Evolutionary conservation across 1,140 invertebrate species (phyloP), one percentile per base, ranked within the genome.

Genomic region (Panagrolaimus sp.): DNA sequence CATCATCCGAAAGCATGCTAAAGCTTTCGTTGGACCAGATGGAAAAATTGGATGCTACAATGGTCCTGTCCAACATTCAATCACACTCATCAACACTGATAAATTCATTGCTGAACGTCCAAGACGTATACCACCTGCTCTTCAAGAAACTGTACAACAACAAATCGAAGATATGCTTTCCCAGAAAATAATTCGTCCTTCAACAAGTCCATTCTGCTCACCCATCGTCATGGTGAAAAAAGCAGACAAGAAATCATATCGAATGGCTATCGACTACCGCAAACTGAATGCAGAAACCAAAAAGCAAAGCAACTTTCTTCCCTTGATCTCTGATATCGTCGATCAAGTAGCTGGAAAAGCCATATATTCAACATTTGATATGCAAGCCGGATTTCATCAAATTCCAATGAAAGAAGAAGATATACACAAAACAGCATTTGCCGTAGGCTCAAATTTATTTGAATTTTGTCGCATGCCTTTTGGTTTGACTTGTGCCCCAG

Each of bases 81-180:
- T 26, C 58, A 17, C 2, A 2, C 15, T 6, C 15, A 52, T 6
- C 15, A 52, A 52, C n/a, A n/a, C n/a, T n/a, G n/a, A n/a, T n/a
- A n/a, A 9, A 10, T 43, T 43, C 6, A 32, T 21, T 8, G 21
- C 10, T 6, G 17, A 52, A 47, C 6, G 62, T 14, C 38, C 6
- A 26, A 24, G 1, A 5, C 28, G 55, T 10, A 69, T 64, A 8
- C 32, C 58, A 12, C 26, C 45, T 47, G 58, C 55, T 1, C 63
- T 43, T n/a, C 52, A 46, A 43, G 24, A 12, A 21, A 58, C 63
- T 26, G 46, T 69, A 0, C 55, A 69, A 28, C n/a, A 21, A 68
- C 73, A 74, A 62, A 48, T 69, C 4, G 21, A 74, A 8, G 72
- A 74, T 26, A 68, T 74, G 72, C 52, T 74, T 1, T 9, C 9